phyloP scores from a whole-genome alignment of 2,888 invertebrate species.

The Patella pellucida region DNA sequence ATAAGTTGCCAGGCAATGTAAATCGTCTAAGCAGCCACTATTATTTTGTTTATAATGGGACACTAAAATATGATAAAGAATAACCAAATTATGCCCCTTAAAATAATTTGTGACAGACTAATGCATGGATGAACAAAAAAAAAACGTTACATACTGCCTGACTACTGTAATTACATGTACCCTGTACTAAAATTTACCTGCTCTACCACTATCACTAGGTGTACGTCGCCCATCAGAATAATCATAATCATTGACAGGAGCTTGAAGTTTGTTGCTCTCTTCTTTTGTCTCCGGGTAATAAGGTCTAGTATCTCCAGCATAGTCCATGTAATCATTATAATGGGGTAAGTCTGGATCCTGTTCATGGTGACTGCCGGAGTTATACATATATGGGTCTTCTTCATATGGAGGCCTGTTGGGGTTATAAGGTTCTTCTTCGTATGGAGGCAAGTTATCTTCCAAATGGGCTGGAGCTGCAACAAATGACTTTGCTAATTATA shows the following conservation, averaged over 20 bases:
- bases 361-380: slow-evolving; percentile 30
- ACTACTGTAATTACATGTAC: no score
- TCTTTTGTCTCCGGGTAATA: slow-evolving; percentile 48
- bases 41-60: no score
- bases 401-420: slow-evolving; percentile 16
- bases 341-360: slow-evolving; percentile 27
- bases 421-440: slow-evolving; percentile 23
- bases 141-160: no score
- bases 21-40: no score
- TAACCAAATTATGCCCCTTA: no score
- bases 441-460: slow-evolving; percentile 37
- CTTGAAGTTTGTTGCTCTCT: slow-evolving; percentile 38
- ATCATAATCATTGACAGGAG: slow-evolving; percentile 33
- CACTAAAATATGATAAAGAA: no score
- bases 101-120: no score
- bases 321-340: slow-evolving; percentile 32
- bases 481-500: not conserved
- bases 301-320: slow-evolving; percentile 34
- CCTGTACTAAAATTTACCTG: slow-evolving; percentile 10
- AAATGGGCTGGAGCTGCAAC: not conserved
- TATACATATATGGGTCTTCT: slow-evolving; percentile 18
- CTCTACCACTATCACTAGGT: slow-evolving; percentile 44
- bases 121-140: no score
- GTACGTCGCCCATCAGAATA: slow-evolving; percentile 49
- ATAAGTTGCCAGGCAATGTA: no score